Base-by-base conservation (phyloP, 53 echinoderm and acorn worm species). In the Pentamera pediparva region DNA sequence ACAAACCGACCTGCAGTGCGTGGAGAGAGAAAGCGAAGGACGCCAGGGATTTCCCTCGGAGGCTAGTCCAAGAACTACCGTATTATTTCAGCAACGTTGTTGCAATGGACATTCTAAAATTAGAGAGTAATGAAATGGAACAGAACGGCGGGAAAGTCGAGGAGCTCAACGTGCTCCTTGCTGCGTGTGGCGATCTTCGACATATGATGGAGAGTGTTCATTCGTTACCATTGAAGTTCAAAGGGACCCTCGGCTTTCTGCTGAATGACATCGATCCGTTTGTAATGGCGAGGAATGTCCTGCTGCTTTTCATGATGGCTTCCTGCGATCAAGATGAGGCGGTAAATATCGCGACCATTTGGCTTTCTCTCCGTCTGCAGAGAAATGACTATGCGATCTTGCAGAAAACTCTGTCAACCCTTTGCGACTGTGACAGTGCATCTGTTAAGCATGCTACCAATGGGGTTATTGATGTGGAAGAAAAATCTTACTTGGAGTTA, bases 111-210 rank as follows among this genome's bases (percentile, higher is more conserved):
- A 12, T 67, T 24, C 24, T 67, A 8, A 26, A 67, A 30, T 67
- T 67, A 26, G 6, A 1, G 45, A 41, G 45, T 18, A 67, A 67
- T 45, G 67, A 67, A 41, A 47, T 67, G 67, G 17, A 25, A 2
- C 5, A 30, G 25, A 20, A 22, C 0, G 39, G 12, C 11, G 28
- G 17, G 40, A 17, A 6, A 0, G 20, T 43, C 1, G 28, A 22
- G 24, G 45, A 19, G 21, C 25, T 67, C 3, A 41, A 67, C 27
- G 26, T 67, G 30, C 39, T 67, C 43, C 25, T 67, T 30, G 27
- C 67, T 12, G 67, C 26, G 8, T 67, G 67, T 67, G 67, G 67
- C 26, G 67, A 67, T 27, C 31, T 67, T 43, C 67, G 67, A 28
- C 67, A 67, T 5, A 45, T 67, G 26, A 67, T 67, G 25, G 29